phyloP scores from a whole-genome alignment of 2,888 invertebrate species.

The Eilema sororculum region DNA sequence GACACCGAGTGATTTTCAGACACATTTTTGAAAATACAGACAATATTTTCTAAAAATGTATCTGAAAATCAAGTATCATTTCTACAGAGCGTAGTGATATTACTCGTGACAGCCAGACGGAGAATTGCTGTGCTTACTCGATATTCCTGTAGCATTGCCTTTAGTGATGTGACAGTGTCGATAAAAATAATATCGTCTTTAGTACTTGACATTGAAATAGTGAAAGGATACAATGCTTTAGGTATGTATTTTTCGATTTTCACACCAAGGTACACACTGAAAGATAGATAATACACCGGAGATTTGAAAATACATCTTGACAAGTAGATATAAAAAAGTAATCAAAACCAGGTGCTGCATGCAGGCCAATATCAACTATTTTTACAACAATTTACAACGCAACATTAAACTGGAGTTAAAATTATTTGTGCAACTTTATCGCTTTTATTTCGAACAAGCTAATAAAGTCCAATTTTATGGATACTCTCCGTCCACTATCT shows the following conservation, averaged over 20 bases:
- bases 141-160: conserved; percentile 40
- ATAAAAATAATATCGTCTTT: conserved; percentile 1
- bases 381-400: conserved; percentile 20
- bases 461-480: conserved; percentile 34
- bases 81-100: conserved; percentile 4
- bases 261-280: neutral
- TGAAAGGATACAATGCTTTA: too few relatives aligned
- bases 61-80: conserved; percentile 10
- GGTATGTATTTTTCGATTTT: neutral
- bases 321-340: conserved; percentile 11
- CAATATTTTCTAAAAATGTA: conserved; percentile 7
- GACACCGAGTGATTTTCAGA: neutral
- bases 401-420: conserved; percentile 37
- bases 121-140: conserved; percentile 37
- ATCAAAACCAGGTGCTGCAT: conserved; percentile 11
- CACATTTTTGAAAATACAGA: neutral
- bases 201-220: too few relatives aligned
- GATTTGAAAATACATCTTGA: neutral
- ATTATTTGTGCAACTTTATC: conserved; percentile 19
- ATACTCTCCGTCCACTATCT: conserved; percentile 28
- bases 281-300: neutral
- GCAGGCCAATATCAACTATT: conserved; percentile 22
- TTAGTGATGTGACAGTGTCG: conserved; percentile 27
- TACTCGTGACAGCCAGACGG: conserved; percentile 29
- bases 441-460: conserved; percentile 31